phyloP scores from a whole-genome alignment of 2,113 vertebrate genomes.

The Limanda limanda region DNA sequence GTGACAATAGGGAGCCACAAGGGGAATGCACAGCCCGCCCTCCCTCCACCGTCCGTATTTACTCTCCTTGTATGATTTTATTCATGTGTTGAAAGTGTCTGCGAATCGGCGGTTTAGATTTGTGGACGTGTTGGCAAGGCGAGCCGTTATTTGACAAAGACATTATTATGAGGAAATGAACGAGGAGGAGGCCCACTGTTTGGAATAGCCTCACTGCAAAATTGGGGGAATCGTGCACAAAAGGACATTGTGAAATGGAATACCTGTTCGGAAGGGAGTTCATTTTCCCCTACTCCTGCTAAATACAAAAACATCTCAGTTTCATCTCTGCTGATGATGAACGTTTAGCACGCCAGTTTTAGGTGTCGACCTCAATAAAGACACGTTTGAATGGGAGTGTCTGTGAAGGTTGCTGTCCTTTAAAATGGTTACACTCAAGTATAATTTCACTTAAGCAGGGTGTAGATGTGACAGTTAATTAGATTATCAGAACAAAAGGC shows the following conservation, averaged over 20 bases:
- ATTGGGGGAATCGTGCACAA: constrained; percentile 63
- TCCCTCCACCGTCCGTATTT: constrained; percentile 79
- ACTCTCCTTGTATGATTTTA: constrained; percentile 77
- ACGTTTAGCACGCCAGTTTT: constrained; percentile 52
- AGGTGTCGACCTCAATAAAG: constrained; percentile 59
- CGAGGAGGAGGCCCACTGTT: constrained; percentile 68
- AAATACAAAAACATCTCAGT: constrained; percentile 62
- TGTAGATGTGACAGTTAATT: constrained; percentile 11
- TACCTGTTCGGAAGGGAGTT: constrained; percentile 66
- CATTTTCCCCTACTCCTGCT: constrained; percentile 51
- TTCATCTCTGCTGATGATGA: constrained; percentile 64
- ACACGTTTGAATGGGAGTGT: constrained; percentile 42
- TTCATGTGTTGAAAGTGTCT: constrained; percentile 69
- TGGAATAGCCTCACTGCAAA: constrained; percentile 58
- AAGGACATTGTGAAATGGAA: constrained; percentile 76
- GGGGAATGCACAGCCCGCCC: constrained; percentile 76
- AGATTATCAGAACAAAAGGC: constrained; percentile 9
- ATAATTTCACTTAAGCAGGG: constrained; percentile 11
- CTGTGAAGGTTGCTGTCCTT: constrained; percentile 39
- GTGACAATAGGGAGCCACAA: constrained; percentile 92
- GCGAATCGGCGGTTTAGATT: constrained; percentile 66
- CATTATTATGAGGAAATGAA: constrained; percentile 81
- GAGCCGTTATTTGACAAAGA: constrained; percentile 76
- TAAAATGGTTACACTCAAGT: constrained; percentile 19
- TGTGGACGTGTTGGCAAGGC: constrained; percentile 72